Conservation (phyloP, 1,140 invertebrate genomes). For the Drosophila willistoni region DNA sequence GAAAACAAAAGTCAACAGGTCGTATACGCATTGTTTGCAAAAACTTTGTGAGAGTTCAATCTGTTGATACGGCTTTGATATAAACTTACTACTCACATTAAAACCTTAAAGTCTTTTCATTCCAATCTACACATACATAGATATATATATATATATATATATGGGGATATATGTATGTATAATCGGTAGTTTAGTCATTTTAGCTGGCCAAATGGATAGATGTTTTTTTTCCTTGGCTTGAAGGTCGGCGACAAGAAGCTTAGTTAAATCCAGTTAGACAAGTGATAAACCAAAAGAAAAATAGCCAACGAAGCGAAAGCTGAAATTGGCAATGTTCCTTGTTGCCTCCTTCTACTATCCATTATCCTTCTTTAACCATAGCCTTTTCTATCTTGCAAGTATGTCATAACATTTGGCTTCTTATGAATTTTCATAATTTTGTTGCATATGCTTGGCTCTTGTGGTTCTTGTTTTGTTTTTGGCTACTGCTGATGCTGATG, state of each 20-base stretch:
- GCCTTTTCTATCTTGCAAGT: constrained; percentile 37
- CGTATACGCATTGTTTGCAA: neutral
- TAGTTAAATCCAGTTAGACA: constrained; percentile 68
- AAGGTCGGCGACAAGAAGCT: constrained; percentile 44
- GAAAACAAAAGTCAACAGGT: neutral
- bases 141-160: too few relatives aligned
- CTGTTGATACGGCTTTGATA: constrained; percentile 4
- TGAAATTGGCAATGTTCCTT: constrained; percentile 56
- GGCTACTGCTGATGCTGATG: constrained; percentile 2
- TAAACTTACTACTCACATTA: too few relatives aligned
- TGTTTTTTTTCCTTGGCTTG: neutral
- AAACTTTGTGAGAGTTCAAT: neutral
- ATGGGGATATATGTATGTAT: too few relatives aligned
- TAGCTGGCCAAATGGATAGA: too few relatives aligned
- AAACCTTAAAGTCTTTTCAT: too few relatives aligned
- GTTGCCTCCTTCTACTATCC: neutral
- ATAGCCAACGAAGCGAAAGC: constrained; percentile 26
- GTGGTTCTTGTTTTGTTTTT: neutral
- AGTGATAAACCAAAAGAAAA: constrained; percentile 57
- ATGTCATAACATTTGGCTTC: constrained; percentile 78
- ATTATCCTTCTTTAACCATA: neutral
- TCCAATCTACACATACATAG: too few relatives aligned
- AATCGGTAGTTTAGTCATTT: too few relatives aligned
- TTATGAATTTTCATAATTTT: constrained; percentile 81
- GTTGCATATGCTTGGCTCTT: constrained; percentile 24